Conservation (phyloP, 1,140 invertebrate genomes). For the Pemphigus obesinymphae region DNA sequence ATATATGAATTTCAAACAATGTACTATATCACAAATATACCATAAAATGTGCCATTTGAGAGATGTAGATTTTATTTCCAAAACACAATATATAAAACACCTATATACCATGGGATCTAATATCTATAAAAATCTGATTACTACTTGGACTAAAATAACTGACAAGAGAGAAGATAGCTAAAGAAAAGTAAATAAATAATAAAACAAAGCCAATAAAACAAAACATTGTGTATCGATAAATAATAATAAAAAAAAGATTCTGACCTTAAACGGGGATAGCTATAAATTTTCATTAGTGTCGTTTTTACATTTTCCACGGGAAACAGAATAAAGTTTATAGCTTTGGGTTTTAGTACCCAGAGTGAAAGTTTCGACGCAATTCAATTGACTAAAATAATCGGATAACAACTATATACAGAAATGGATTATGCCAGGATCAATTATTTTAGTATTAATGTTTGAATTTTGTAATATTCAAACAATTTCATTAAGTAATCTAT, state of each 20-base stretch:
- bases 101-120: no score
- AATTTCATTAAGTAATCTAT: background rate
- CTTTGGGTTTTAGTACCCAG: constrained; percentile 14
- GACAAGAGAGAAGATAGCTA: background rate
- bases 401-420: constrained; percentile 3
- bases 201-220: constrained; percentile 32
- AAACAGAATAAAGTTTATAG: constrained; percentile 32
- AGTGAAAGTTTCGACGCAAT: constrained; percentile 11
- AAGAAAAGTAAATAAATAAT: constrained; percentile 30
- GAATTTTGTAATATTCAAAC: background rate
- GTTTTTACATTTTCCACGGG: constrained; percentile 31
- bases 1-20: no score
- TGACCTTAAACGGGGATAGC: constrained; percentile 21
- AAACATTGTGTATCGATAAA: constrained; percentile 34
- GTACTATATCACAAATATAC: no score
- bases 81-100: background rate
- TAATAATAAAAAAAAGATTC: constrained; percentile 40
- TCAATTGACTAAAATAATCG: constrained; percentile 38
- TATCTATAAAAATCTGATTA: background rate
- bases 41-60: no score
- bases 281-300: constrained; percentile 35
- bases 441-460: constrained; percentile 15
- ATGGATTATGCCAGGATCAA: constrained; percentile 3
- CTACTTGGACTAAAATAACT: background rate
- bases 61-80: background rate